Evolutionary conservation across 2,888 invertebrate species (phyloP).

Genomic region (Copidosoma aretas): DNA sequence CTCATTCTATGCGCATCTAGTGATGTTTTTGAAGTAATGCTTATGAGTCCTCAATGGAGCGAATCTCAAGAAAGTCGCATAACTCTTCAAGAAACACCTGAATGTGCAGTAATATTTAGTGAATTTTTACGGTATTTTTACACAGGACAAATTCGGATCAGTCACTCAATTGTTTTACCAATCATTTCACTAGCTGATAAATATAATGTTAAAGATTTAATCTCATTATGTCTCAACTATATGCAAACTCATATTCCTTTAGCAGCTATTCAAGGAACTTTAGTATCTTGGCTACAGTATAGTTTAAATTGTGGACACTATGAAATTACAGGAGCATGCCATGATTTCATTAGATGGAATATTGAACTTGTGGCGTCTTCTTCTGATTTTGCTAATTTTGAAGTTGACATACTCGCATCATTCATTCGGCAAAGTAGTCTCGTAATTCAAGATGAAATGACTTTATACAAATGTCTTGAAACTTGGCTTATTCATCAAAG

Average conservation of each 20-base stretch:
- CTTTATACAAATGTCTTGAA: slow-evolving; percentile 77
- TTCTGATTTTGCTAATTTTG: slow-evolving; percentile 81
- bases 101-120: slow-evolving; percentile 84
- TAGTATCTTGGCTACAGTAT: slow-evolving; percentile 92
- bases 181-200: slow-evolving; percentile 91
- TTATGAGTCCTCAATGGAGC: slow-evolving; percentile 92
- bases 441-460: slow-evolving; percentile 88
- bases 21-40: slow-evolving; percentile 94
- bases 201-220: slow-evolving; percentile 91
- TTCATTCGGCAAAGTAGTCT: slow-evolving; percentile 86
- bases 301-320: slow-evolving; percentile 82
- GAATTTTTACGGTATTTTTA: slow-evolving; percentile 90
- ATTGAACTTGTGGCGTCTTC: slow-evolving; percentile 82
- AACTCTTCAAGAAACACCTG: slow-evolving; percentile 83
- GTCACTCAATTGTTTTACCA: slow-evolving; percentile 83
- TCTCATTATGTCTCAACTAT: slow-evolving; percentile 81
- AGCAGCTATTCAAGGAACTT: slow-evolving; percentile 80
- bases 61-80: slow-evolving; percentile 87
- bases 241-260: slow-evolving; percentile 88
- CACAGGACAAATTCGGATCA: slow-evolving; percentile 87
- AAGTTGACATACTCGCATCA: slow-evolving; percentile 77
- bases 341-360: slow-evolving; percentile 90
- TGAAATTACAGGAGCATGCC: slow-evolving; percentile 75
- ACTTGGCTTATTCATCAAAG: slow-evolving; percentile 81
- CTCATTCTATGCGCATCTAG: slow-evolving; percentile 92